Evolutionary conservation across 53 echinoderm and acorn worm genomes (phyloP).

Genomic region (Pentamera pediparva): DNA sequence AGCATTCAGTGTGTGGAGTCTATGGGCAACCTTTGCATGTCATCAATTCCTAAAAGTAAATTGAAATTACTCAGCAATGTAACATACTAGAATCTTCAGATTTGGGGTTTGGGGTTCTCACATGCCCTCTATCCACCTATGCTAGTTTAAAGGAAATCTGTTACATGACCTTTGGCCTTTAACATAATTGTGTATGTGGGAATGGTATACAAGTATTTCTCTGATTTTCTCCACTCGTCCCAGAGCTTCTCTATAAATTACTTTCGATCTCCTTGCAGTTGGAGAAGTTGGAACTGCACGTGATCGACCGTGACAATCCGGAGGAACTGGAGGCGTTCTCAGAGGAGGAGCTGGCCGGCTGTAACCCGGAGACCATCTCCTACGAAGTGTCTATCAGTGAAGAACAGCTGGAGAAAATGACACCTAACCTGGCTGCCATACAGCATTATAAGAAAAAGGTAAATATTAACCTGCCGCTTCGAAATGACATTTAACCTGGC

Average conservation of each 20-base stretch:
- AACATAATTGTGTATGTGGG: too few species aligned
- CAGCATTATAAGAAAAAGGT: constrained; percentile 97
- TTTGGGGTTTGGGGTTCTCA: too few species aligned
- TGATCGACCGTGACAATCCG: constrained; percentile 58
- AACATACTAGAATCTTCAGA: too few species aligned
- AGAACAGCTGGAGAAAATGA: constrained; percentile 81
- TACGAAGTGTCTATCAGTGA: constrained; percentile 84
- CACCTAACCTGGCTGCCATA: constrained; percentile 89
- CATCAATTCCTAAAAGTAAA: too few species aligned
- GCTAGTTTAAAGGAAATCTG: too few species aligned
- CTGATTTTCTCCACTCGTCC: too few species aligned
- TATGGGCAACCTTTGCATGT: too few species aligned
- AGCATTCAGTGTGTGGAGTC: too few species aligned
- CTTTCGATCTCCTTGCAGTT: constrained; percentile 33
- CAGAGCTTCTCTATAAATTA: too few species aligned
- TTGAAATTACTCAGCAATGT: too few species aligned
- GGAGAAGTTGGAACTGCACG: constrained; percentile 72
- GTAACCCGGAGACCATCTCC: constrained; percentile 64
- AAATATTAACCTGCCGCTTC: background rate
- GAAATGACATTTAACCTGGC: background rate
- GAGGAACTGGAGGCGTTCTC: constrained; percentile 50
- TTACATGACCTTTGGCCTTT: too few species aligned
- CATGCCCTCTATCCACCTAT: too few species aligned
- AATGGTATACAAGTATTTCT: background rate
- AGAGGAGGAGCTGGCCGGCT: constrained; percentile 54